Base-by-base conservation (phyloP, 2,113 vertebrate genomes). In the Lamprologus ornatipinnis region DNA sequence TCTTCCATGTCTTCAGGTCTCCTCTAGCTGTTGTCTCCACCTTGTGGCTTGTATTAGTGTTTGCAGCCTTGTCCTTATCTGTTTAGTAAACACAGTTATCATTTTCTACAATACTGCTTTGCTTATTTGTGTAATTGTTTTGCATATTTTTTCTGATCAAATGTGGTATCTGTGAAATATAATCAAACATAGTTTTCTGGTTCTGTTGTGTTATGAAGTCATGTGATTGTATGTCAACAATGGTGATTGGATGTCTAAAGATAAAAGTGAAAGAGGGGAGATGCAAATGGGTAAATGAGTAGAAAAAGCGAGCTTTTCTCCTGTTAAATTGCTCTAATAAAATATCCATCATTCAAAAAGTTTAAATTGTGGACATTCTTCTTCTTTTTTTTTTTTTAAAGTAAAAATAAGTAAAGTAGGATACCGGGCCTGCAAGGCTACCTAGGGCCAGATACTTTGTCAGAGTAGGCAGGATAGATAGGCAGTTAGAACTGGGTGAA, bases 1-100 rank as follows among this genome's bases (percentile, higher is more conserved):
- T 85, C 81, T 42, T 91, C 33, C 51, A 5, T 85, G 15, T 75
- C 49, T 70, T 4, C 37, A 94, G 92, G 81, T 91, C 92, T 9
- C 49, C 92, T 7, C 49, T 68, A 15, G 75, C 85, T 33, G 70
- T 35, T 4, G 23, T 63, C 55, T 80, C 90, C 70, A 58, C 84
- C 55, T 70, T 55, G 51, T 91, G 89, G 75, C 45, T 84, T n/a
- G 37, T 88, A 54, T 53, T 82, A 42, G 19, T 82, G 42, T 65
- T 93, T 47, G 68, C 86, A 35, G 58, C 45, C 37, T 85, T 80
- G 10, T 28, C 31, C 11, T 17, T 19, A 28, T 14, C 12, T 53
- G 21, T 63, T 45, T 79, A 78, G 37, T 4, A 85, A 7, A 85
- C 80, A 85, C 14, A 14, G 11, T 11, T 17, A 21, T 37, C 3